Conservation (phyloP, 1,140 invertebrate species). For the Ooceraea biroi region DNA sequence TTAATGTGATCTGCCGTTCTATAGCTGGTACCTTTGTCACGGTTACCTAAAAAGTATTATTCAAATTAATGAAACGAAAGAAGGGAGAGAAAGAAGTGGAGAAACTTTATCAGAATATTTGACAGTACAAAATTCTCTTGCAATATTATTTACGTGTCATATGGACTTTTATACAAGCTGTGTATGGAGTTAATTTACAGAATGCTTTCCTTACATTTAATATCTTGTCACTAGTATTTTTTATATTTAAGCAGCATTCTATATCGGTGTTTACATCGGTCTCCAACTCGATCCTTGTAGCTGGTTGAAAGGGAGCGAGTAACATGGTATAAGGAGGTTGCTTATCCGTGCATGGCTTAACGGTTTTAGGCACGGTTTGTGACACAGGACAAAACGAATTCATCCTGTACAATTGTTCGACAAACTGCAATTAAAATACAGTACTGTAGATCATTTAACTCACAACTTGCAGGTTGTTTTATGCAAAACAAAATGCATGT, state of each 20-base stretch:
- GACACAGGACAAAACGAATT: neutral
- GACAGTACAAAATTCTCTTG: slow-evolving; percentile 30
- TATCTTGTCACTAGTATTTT: slow-evolving; percentile 74
- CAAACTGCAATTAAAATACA: neutral
- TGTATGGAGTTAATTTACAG: slow-evolving; percentile 16
- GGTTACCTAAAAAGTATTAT: slow-evolving; percentile 83
- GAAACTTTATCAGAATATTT: slow-evolving; percentile 14
- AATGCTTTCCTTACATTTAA: slow-evolving; percentile 73
- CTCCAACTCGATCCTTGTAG: slow-evolving; percentile 77
- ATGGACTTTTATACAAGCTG: neutral
- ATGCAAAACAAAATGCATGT: neutral
- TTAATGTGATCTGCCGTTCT: slow-evolving; percentile 87
- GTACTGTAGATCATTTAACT: neutral
- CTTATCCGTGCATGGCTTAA: neutral
- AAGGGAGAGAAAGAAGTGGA: slow-evolving; percentile 4
- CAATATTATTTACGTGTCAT: slow-evolving; percentile 20
- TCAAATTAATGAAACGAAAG: slow-evolving; percentile 15
- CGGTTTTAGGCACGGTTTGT: neutral
- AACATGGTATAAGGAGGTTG: slow-evolving; percentile 65
- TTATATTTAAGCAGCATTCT: slow-evolving; percentile 74
- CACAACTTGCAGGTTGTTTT: neutral
- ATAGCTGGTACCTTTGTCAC: slow-evolving; percentile 87
- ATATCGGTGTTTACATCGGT: slow-evolving; percentile 71
- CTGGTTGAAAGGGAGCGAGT: slow-evolving; percentile 82
- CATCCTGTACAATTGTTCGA: slow-evolving; percentile 7